Evolutionary conservation across 2,797 vertebrate species (phyloP).

Genomic region (Erethizon dorsatum): DNA sequence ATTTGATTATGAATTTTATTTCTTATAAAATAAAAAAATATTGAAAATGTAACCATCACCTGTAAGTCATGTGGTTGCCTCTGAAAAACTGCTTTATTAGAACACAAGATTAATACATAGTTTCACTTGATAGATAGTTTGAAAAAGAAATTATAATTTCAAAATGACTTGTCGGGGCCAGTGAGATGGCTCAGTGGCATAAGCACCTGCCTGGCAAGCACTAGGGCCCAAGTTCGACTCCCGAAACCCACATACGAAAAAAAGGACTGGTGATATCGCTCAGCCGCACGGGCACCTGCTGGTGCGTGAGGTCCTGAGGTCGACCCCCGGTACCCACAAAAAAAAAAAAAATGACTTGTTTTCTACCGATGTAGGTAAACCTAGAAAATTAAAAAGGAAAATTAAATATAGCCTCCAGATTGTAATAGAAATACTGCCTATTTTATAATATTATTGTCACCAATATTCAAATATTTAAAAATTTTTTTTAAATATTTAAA

Average conservation of each 20-base stretch:
- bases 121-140: background rate
- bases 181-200: too few species aligned
- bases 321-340: too few species aligned
- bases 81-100: background rate
- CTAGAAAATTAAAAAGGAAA: background rate
- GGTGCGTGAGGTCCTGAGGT: too few species aligned
- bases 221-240: too few species aligned
- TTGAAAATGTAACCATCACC: background rate
- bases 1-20: background rate
- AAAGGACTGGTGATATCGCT: too few species aligned
- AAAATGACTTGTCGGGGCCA: background rate
- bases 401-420: background rate
- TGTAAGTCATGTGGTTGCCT: background rate
- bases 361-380: background rate
- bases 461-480: constrained; percentile 10
- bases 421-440: background rate
- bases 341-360: background rate
- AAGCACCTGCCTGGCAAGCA: too few species aligned
- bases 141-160: background rate
- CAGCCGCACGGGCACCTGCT: too few species aligned
- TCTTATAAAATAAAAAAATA: background rate
- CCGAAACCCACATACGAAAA: too few species aligned
- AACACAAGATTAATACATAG: background rate
- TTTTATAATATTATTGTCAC: background rate
- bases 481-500: background rate